Base-by-base conservation (phyloP, 1,140 invertebrate genomes). In the Arctopsyche grandis region DNA sequence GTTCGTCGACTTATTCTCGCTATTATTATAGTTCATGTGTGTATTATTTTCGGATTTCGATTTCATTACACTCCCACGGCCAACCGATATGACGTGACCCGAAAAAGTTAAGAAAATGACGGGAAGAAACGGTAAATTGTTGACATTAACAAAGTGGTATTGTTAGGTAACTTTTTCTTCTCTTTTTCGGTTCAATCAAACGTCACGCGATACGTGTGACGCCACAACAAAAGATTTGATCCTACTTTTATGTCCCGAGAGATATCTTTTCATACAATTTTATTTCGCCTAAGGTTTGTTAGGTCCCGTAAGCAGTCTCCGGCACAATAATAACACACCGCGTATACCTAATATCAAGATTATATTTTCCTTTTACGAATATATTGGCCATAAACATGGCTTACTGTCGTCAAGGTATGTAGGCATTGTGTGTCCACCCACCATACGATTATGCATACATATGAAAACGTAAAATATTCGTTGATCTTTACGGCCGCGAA, bases 311-410 rank as follows among this genome's bases (percentile, higher is more conserved):
- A 46, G n/a, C 5, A 66, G 21, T 66, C 63, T 22, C 14, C 24
- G 63, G 63, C 24, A 52, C 16, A 52, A 52, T 52, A 52, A 52
- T 52, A 52, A 52, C 48, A 52, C 10, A 14, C 1, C 48, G 22
- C 63, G 63, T 66, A 66, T 29, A 52, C 71, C 44, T 74, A 74
- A 74, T 74, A 74, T 74, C 71, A 24, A 56, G 46, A 74, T 74
- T 76, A 76, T 63, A 63, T 76, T 63, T 63, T 76, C 58, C 56
- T 52, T 76, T 76, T 56, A 60, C 79, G 70, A 79, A 78, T 78
- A 76, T 81, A 79, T 81, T 79, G 73, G 69, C 70, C 73, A 78
- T 82, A 80, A 82, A 80, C 75, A 79, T 60, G 70, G 81, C 79
- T 82, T 82, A 82, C 75, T 82, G 81, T 82, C 81, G 74, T 70